phyloP scores from a whole-genome alignment of 2,797 vertebrate genomes.

The Cossypha polioptera region DNA sequence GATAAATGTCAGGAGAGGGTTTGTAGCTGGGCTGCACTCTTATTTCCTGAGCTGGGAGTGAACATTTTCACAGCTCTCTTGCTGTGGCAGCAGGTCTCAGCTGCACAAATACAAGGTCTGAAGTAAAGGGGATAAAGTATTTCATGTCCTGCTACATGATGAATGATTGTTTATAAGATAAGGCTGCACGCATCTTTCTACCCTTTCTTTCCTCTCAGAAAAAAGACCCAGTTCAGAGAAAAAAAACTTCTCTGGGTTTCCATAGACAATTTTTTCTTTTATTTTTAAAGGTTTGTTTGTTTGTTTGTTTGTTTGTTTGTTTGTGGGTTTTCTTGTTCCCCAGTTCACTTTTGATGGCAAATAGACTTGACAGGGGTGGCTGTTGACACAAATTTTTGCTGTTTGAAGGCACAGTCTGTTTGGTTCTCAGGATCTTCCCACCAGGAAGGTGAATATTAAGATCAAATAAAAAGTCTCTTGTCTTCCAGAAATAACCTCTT shows the following conservation, averaged over 20 bases:
- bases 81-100: slow-evolving; percentile 53
- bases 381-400: neutral
- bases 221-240: neutral
- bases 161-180: slow-evolving; percentile 11
- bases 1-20: neutral
- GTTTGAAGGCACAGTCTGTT: neutral
- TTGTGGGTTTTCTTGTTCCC: neutral
- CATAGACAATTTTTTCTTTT: neutral
- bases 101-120: slow-evolving; percentile 28
- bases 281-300: neutral
- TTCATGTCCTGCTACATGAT: slow-evolving; percentile 46
- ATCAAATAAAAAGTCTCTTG: neutral
- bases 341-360: neutral
- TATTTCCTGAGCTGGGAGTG: slow-evolving; percentile 42
- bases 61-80: slow-evolving; percentile 51
- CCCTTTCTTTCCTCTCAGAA: neutral
- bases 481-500: neutral
- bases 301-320: neutral
- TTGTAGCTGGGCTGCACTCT: neutral
- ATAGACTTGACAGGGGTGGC: neutral
- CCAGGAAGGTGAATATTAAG: neutral
- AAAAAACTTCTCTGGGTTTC: neutral
- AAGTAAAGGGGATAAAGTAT: slow-evolving; percentile 21
- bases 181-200: neutral
- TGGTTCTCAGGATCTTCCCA: neutral